Evolutionary conservation across 2,113 vertebrate genomes (phyloP).

Genomic region (Phyllostomus hastatus): DNA sequence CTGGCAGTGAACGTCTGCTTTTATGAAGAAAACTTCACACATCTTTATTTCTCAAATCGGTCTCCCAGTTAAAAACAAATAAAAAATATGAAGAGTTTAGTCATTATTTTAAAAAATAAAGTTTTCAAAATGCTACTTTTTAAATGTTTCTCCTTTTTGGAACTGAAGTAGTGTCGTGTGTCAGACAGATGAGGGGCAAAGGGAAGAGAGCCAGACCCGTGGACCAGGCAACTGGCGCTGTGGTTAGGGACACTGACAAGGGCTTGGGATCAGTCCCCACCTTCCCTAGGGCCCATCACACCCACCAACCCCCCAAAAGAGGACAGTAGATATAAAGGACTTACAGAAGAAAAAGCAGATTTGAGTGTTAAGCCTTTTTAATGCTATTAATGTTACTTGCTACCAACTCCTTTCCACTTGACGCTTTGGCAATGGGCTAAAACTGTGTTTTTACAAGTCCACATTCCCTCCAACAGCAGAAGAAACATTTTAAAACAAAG

Average conservation of each 20-base stretch:
- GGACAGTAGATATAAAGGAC: neutral
- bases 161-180: neutral
- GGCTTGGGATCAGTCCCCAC: neutral
- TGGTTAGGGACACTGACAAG: neutral
- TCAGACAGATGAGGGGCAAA: neutral
- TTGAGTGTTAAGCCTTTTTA: neutral
- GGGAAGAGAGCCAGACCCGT: neutral
- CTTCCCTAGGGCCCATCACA: neutral
- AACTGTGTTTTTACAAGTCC: neutral
- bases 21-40: neutral
- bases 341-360: neutral
- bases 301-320: neutral
- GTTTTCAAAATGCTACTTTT: neutral
- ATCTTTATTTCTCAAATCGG: neutral
- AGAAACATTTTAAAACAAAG: constrained; percentile 64
- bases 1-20: neutral
- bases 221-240: neutral
- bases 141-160: neutral
- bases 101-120: neutral
- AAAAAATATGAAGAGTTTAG: neutral
- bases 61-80: neutral
- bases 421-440: neutral
- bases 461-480: neutral
- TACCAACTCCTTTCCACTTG: neutral
- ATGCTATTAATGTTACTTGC: neutral